Evolutionary conservation across 2,888 invertebrate genomes (phyloP).

Genomic region (Aspidiotus destructor): DNA sequence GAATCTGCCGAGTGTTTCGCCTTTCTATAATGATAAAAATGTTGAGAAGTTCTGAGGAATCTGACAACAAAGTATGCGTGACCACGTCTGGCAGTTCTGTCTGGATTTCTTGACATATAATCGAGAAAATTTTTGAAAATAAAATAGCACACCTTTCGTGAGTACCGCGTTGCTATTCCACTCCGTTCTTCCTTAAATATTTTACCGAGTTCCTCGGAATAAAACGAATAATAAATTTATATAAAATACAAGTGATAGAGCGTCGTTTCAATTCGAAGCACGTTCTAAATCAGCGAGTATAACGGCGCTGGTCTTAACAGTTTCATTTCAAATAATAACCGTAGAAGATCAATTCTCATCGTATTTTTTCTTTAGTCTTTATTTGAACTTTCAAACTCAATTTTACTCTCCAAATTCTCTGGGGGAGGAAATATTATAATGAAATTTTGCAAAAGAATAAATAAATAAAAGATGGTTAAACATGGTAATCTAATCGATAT

Average conservation of each 20-base stretch:
- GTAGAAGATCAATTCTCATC: background rate
- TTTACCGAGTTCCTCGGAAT: background rate
- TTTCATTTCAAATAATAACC: conserved; percentile 15
- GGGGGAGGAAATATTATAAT: background rate
- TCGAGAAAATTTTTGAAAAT: conserved; percentile 1
- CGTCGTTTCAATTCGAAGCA: conserved; percentile 12
- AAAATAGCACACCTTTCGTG: background rate
- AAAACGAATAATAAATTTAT: background rate
- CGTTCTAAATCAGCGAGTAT: conserved; percentile 21
- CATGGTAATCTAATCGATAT: no score
- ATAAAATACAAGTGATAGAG: conserved; percentile 6
- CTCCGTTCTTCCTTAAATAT: conserved; percentile 1
- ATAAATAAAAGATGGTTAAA: no score
- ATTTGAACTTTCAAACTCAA: background rate
- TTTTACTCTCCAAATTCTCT: background rate
- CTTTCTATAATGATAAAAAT: no score
- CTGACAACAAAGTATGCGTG: no score
- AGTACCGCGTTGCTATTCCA: background rate
- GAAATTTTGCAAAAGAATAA: no score
- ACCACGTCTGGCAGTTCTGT: background rate
- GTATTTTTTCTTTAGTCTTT: conserved; percentile 1
- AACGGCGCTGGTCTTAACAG: conserved; percentile 19
- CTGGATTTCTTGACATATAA: background rate
- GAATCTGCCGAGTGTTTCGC: no score
- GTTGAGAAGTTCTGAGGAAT: no score